Percentiles rank a stretch among this genome's conserved stretches.
Evolutionary conservation across 1,140 invertebrate genomes (phyloP).

Genomic region (Pissodes strobi): DNA sequence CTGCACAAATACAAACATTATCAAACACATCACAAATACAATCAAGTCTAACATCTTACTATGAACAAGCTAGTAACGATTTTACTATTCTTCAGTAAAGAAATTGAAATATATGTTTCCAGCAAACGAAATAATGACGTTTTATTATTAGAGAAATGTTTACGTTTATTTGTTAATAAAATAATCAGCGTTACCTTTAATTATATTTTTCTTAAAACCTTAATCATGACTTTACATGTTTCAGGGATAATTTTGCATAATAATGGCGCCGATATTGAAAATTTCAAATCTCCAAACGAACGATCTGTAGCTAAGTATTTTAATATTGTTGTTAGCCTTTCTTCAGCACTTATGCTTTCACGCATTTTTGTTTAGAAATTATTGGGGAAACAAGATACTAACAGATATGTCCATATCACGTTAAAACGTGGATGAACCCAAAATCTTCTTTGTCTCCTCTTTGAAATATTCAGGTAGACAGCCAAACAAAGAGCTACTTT

Average conservation of each 20-base stretch:
- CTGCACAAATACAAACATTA: too few relatives aligned
- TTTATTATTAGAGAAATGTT: too few relatives aligned
- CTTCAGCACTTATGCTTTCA: conserved; percentile 24
- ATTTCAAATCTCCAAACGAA: conserved; percentile 27
- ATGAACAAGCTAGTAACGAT: too few relatives aligned
- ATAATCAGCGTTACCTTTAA: conserved; percentile 26
- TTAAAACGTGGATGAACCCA: background rate
- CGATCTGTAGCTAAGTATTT: conserved; percentile 25
- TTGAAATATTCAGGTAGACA: conserved; percentile 5
- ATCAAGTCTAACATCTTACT: too few relatives aligned
- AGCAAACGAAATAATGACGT: too few relatives aligned
- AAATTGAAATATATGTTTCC: too few relatives aligned
- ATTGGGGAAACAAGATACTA: background rate
- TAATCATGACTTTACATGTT: conserved; percentile 19
- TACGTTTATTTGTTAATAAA: conserved; percentile 1
- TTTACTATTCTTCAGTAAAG: too few relatives aligned
- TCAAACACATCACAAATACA: too few relatives aligned
- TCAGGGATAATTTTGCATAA: conserved; percentile 26
- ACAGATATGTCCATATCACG: conserved; percentile 13
- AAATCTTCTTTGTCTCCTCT: conserved; percentile 2
- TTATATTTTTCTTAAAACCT: conserved; percentile 9
- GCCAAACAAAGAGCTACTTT: conserved; percentile 17
- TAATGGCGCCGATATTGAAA: conserved; percentile 21
- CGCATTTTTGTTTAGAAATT: conserved; percentile 23
- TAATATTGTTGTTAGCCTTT: conserved; percentile 14